Percentiles rank a stretch among this genome's conserved stretches.
Evolutionary conservation across 2,888 invertebrate species (phyloP).

Genomic region (Strigamia crassipes): DNA sequence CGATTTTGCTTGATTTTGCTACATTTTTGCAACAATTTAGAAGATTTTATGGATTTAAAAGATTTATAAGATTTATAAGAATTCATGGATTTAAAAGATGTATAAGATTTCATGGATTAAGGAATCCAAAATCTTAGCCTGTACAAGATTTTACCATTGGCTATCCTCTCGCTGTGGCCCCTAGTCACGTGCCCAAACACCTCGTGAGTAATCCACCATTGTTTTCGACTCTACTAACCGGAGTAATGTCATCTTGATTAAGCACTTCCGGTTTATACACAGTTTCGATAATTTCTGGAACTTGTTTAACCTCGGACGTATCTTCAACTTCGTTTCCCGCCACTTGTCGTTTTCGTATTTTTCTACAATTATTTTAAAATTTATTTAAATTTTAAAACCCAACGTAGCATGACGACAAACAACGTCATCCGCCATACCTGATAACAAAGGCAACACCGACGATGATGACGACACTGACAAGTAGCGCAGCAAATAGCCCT

Average conservation of each 20-base stretch:
- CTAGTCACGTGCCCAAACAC: too few species aligned
- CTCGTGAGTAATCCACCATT: too few species aligned
- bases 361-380: not conserved
- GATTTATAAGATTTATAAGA: too few species aligned
- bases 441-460: constrained; percentile 44
- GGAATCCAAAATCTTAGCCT: too few species aligned
- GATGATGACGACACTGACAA: constrained; percentile 45
- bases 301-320: not conserved
- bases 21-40: too few species aligned
- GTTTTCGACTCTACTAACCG: not conserved
- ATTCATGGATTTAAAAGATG: too few species aligned
- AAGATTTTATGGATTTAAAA: too few species aligned
- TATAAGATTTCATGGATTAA: too few species aligned
- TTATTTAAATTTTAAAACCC: not conserved
- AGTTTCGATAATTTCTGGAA: not conserved
- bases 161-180: too few species aligned
- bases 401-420: not conserved
- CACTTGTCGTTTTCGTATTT: constrained; percentile 34
- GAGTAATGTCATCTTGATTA: not conserved
- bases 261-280: not conserved
- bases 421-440: not conserved
- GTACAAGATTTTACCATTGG: too few species aligned
- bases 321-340: not conserved
- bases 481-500: constrained; percentile 28
- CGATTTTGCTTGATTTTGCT: too few species aligned